Conservation (phyloP, 2,113 vertebrate species). For the Xenopus laevis region DNA sequence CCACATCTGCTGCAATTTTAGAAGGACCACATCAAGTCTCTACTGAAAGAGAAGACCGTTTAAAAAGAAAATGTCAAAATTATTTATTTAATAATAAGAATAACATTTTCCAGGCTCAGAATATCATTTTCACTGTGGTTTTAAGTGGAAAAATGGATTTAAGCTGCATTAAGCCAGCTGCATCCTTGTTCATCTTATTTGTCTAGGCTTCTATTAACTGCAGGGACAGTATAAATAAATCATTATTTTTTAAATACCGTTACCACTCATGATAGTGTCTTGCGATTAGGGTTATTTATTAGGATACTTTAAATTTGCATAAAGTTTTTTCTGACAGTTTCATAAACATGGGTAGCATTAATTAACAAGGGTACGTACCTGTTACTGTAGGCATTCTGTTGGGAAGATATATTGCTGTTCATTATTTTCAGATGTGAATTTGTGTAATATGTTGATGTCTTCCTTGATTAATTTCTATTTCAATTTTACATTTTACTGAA, state of each 20-base stretch:
- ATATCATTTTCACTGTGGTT: conserved; percentile 60
- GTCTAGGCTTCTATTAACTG: conserved; percentile 54
- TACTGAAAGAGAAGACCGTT: not conserved
- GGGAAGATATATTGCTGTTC: no score
- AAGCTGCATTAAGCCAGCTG: conserved; percentile 67
- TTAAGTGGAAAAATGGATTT: conserved; percentile 53
- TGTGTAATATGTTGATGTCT: no score
- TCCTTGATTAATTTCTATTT: no score
- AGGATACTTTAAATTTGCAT: conserved; percentile 32
- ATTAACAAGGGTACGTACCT: no score
- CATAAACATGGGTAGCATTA: no score
- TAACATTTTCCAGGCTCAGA: conserved; percentile 49
- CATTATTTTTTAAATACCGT: conserved; percentile 72
- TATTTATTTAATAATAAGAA: conserved; percentile 54
- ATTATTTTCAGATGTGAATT: no score
- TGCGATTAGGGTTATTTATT: conserved; percentile 63
- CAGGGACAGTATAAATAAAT: conserved; percentile 73
- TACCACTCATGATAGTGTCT: conserved; percentile 63
- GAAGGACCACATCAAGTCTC: conserved; percentile 3
- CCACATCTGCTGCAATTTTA: conserved; percentile 1
- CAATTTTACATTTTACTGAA: no score
- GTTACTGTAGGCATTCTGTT: no score
- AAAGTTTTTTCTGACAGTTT: conserved; percentile 5
- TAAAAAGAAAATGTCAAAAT: conserved; percentile 7
- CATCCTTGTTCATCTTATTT: conserved; percentile 79